phyloP scores from a whole-genome alignment of 2,888 invertebrate species.

The Ommatoiulus sabulosus region DNA sequence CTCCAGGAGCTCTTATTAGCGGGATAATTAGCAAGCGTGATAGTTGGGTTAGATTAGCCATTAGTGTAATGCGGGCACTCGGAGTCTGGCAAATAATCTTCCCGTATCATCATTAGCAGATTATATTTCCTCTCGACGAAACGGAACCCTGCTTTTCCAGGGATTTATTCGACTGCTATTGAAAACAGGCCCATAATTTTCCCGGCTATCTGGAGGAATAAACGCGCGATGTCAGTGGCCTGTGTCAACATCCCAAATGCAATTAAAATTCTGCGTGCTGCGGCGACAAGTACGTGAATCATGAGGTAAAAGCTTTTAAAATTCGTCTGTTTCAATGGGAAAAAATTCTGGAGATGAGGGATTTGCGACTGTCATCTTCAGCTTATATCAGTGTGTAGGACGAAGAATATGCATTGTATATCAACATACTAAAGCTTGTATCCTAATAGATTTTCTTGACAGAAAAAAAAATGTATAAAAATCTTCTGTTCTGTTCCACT shows the following conservation, averaged over 20 bases:
- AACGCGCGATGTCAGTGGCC: not conserved
- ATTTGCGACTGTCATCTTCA: too few species aligned
- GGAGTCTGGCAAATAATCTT: conserved; percentile 25
- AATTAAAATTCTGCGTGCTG: not conserved
- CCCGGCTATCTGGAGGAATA: not conserved
- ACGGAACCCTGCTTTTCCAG: not conserved
- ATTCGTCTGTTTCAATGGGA: too few species aligned
- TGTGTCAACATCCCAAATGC: not conserved
- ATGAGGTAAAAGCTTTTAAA: not conserved
- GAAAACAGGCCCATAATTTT: conserved; percentile 1
- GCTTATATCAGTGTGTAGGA: too few species aligned
- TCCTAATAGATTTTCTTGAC: too few species aligned
- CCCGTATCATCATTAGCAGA: conserved; percentile 40
- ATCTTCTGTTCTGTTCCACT: too few species aligned
- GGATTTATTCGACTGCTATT: conserved; percentile 25
- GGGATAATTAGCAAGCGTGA: conserved; percentile 40
- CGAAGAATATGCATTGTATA: too few species aligned
- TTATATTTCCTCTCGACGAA: not conserved
- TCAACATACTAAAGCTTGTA: too few species aligned
- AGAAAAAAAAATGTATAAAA: too few species aligned
- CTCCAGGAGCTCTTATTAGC: conserved; percentile 28
- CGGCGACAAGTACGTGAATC: not conserved
- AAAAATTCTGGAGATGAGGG: too few species aligned
- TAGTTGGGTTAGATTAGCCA: conserved; percentile 43
- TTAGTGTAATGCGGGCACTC: conserved; percentile 36